Conservation (phyloP, 2,888 invertebrate genomes). For the Caenorhabditis uteleia region DNA sequence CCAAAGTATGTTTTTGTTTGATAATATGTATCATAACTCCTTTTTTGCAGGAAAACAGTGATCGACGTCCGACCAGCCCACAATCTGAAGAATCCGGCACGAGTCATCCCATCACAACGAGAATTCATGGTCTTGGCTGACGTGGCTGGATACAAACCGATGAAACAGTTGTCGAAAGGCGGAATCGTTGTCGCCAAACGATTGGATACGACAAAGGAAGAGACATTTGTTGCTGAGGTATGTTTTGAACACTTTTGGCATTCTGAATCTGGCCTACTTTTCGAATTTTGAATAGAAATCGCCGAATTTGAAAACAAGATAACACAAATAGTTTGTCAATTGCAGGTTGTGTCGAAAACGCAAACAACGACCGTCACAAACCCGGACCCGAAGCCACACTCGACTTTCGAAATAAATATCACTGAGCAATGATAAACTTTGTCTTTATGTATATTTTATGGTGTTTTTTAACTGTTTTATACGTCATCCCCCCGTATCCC, state of each 20-base stretch:
- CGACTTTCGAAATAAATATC: slow-evolving; percentile 31
- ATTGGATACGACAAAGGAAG: slow-evolving; percentile 10
- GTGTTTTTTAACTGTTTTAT: neutral
- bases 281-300: neutral
- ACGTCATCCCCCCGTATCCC: neutral
- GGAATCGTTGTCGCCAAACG: slow-evolving; percentile 31
- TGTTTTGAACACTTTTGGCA: no score
- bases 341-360: slow-evolving; percentile 13
- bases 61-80: slow-evolving; percentile 11
- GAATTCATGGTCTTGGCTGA: slow-evolving; percentile 12
- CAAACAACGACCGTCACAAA: slow-evolving; percentile 4
- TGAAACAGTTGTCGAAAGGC: slow-evolving; percentile 20
- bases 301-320: neutral
- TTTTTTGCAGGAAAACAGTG: neutral
- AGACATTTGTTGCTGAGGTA: slow-evolving; percentile 24
- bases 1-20: neutral
- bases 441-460: no score
- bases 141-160: slow-evolving; percentile 3
- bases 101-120: slow-evolving; percentile 27
- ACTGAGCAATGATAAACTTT: slow-evolving; percentile 3
- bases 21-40: neutral
- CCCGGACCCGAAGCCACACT: slow-evolving; percentile 13
- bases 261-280: no score
- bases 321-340: neutral
- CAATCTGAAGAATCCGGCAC: slow-evolving; percentile 21